Evolutionary conservation across 2,113 vertebrate genomes (phyloP).

Genomic region (Strix uralensis): DNA sequence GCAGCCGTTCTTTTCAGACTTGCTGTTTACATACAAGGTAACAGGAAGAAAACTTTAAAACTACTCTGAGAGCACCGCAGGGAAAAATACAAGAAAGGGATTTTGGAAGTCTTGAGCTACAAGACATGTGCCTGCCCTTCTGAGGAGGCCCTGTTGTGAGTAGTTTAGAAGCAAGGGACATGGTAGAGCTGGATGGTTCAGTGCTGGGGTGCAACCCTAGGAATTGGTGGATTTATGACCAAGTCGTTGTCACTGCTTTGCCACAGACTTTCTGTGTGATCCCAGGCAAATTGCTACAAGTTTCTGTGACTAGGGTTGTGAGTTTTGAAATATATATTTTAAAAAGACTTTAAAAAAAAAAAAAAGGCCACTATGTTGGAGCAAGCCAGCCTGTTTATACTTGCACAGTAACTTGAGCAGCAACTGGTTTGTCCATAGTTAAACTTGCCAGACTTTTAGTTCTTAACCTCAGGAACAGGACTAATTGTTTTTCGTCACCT

Average conservation of each 20-base stretch:
- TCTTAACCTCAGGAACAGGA: background rate
- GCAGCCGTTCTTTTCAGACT: background rate
- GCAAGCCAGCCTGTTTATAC: background rate
- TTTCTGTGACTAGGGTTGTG: background rate
- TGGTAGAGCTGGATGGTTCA: background rate
- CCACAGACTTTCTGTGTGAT: background rate
- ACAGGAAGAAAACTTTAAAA: background rate
- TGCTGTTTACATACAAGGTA: background rate
- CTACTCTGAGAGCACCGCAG: background rate
- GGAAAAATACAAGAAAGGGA: background rate
- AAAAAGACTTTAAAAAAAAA: background rate
- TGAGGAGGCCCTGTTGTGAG: background rate
- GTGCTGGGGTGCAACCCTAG: background rate
- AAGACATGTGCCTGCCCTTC: background rate
- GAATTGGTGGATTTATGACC: background rate
- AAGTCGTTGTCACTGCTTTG: background rate
- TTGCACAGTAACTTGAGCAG: background rate
- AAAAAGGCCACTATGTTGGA: background rate
- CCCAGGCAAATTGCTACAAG: background rate
- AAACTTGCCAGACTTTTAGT: background rate
- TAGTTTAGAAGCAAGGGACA: rapidly evolving
- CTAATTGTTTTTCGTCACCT: background rate
- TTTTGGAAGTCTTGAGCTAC: background rate
- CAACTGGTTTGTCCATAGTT: background rate
- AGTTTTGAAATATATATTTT: background rate